Base-by-base conservation (phyloP, 2,113 vertebrate genomes). In the Grammomys dolichurus region DNA sequence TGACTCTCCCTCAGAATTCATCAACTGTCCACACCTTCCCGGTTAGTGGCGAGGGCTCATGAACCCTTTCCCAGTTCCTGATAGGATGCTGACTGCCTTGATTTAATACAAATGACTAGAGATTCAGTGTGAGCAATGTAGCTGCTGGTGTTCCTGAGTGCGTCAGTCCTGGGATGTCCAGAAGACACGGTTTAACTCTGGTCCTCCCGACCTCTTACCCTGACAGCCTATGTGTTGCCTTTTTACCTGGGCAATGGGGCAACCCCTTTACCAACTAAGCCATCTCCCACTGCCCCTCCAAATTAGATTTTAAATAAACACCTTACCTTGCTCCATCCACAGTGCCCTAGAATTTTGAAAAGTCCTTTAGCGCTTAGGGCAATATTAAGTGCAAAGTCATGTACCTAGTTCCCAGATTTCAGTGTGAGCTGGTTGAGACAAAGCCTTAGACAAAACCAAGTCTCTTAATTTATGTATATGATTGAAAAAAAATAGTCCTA, bases 401-500 rank as follows among this genome's bases (percentile, higher is more conserved):
- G 0, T 3, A 72, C 22, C 70, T 14, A 75, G 43, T 51, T 75
- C 63, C 56, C 33, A 65, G 43, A 90, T 3, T 46, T 14, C 67
- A 54, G 10, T 1, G 36, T 43, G 26, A 67, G 33, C 84, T 51
- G 26, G 17, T 48, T 70, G 76, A 82, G 51, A 56, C 24, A 40
- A n/a, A 72, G 36, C 22, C 51, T 76, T 14, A 89, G 22, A 73
- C 33, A 88, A 81, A 95, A 92, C 16, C 6, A 78, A 80, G 26
- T 33, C n/a, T 43, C 58, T 90, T 75, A 70, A 88, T 19, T 67
- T 70, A 82, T 19, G 43, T 28, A 54, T 7, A 26, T 63, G 46
- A 67, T 33, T 89, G 17, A 90, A 87, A 96, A 84, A 56, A 86
- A 86, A 54, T 20, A 89, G 67, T 65, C 51, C 40, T 58, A 36